These are phyloP conservation scores for Xyrauchen texanus DNA, from an alignment of 2,113 vertebrate species.

Conservation along the genomic window DNA sequence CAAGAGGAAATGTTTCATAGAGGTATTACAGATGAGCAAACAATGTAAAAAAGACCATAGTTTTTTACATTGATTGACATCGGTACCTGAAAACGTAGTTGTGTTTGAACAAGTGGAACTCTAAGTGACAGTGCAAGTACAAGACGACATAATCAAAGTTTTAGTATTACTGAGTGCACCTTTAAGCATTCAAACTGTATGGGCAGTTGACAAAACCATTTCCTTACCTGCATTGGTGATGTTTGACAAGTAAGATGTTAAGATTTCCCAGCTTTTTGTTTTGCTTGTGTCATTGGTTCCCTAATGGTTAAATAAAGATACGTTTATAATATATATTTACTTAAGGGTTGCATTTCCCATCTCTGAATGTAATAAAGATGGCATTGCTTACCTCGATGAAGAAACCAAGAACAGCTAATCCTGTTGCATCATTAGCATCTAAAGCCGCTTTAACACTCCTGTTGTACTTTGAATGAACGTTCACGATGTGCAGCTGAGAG, in stretches of 20 bases:
- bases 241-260: slow-evolving; percentile 56
- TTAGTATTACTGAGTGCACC: too few species aligned
- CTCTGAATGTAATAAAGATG: background rate
- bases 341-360: background rate
- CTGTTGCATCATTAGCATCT: slow-evolving; percentile 51
- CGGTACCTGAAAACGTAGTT: too few species aligned
- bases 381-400: slow-evolving; percentile 56
- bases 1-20: too few species aligned
- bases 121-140: too few species aligned
- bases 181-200: too few species aligned
- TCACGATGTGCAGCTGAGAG: slow-evolving; percentile 75
- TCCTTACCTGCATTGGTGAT: slow-evolving; percentile 55
- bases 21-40: too few species aligned
- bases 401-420: slow-evolving; percentile 66
- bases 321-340: background rate
- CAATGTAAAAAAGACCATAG: too few species aligned
- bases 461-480: slow-evolving; percentile 51
- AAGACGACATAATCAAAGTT: too few species aligned
- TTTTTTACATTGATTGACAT: too few species aligned
- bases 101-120: too few species aligned
- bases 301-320: slow-evolving; percentile 40
- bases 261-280: slow-evolving; percentile 60
- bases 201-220: background rate
- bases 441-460: background rate
- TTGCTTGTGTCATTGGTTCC: background rate